phyloP scores from a whole-genome alignment of 2,797 vertebrate species.

The Pantherophis vulpinus region DNA sequence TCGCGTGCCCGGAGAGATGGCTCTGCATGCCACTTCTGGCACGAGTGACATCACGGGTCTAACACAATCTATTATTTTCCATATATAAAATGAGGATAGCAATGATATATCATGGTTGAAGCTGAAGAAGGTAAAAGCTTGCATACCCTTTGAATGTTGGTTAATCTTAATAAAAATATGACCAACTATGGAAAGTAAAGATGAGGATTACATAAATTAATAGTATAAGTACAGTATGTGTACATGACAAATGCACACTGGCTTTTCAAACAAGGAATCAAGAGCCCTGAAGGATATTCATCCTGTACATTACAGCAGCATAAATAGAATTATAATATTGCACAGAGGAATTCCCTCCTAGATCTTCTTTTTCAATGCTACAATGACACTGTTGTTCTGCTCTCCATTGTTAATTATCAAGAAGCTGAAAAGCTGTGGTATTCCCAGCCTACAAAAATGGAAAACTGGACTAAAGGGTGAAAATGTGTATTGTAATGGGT shows the following conservation, averaged over 20 bases:
- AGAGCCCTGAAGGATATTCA: neutral
- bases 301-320: constrained; percentile 52
- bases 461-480: neutral
- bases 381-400: constrained; percentile 66
- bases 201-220: neutral
- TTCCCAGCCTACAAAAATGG: constrained; percentile 57
- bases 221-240: neutral
- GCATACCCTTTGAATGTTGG: neutral
- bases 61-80: neutral
- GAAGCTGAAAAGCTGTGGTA: constrained; percentile 57
- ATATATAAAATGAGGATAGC: neutral
- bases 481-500: neutral
- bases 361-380: constrained; percentile 47
- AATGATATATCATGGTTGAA: neutral
- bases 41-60: neutral
- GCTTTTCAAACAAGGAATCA: neutral
- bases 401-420: constrained; percentile 69
- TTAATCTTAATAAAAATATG: neutral
- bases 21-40: no score
- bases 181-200: neutral
- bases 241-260: neutral
- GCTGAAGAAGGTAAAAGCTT: neutral
- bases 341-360: constrained; percentile 52
- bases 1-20: no score
- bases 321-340: constrained; percentile 64